phyloP scores from a whole-genome alignment of 1,140 invertebrate genomes.

The Phthorimaea operculella region DNA sequence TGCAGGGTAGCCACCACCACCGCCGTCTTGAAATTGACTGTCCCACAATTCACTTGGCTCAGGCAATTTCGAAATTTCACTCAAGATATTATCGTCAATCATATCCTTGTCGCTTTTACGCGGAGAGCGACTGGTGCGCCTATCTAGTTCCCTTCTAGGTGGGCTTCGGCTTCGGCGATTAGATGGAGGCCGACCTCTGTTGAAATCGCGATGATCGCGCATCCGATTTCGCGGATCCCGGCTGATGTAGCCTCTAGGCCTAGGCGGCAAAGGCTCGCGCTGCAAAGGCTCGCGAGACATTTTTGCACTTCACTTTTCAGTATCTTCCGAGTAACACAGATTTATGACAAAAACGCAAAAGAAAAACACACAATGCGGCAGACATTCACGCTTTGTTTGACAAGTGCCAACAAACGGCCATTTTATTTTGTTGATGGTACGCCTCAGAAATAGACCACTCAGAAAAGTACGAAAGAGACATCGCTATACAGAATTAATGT shows the following conservation, averaged over 20 bases:
- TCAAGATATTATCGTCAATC: constrained; percentile 53
- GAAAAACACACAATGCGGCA: background rate
- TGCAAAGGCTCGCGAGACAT: constrained; percentile 10
- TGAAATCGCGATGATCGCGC: constrained; percentile 24
- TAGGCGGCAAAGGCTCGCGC: constrained; percentile 8
- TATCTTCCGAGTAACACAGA: background rate
- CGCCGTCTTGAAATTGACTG: constrained; percentile 37
- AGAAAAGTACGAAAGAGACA: background rate
- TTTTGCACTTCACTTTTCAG: background rate
- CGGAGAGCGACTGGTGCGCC: constrained; percentile 39
- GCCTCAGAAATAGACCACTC: background rate
- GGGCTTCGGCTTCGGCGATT: constrained; percentile 30
- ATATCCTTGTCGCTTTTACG: constrained; percentile 46
- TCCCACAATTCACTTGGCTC: constrained; percentile 59
- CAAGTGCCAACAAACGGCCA: background rate
- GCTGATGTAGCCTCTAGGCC: constrained; percentile 19
- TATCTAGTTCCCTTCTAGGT: constrained; percentile 21
- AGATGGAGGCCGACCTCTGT: constrained; percentile 23
- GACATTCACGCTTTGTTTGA: background rate
- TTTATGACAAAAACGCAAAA: background rate
- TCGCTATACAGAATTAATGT: background rate
- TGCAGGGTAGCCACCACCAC: constrained; percentile 17
- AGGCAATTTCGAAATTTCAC: constrained; percentile 50
- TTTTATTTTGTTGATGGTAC: background rate
- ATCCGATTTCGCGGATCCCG: constrained; percentile 17